These are phyloP conservation scores for Volucella inanis DNA, from an alignment of 2,888 invertebrate genomes.

Conservation along the genomic window DNA sequence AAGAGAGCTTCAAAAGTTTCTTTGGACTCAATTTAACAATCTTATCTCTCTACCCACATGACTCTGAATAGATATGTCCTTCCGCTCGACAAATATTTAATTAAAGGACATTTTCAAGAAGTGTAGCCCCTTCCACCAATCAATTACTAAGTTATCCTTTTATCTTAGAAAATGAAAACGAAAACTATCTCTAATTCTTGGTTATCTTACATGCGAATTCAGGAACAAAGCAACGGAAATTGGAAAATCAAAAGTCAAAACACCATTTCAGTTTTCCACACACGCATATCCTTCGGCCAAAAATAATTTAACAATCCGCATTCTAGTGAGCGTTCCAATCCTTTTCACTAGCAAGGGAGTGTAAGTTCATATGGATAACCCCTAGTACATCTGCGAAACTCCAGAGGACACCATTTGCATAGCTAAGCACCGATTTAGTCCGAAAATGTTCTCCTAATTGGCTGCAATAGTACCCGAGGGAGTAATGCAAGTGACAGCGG, in stretches of 20 bases:
- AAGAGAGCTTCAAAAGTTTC: constrained; percentile 9
- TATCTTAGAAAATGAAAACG: constrained; percentile 51
- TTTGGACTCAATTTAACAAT: background rate
- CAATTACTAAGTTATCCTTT: constrained; percentile 54
- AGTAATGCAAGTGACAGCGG: constrained; percentile 78
- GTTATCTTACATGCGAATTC: no score
- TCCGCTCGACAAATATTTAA: constrained; percentile 61
- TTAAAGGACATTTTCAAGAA: constrained; percentile 58
- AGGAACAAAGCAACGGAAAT: constrained; percentile 59
- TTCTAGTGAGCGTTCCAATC: constrained; percentile 43
- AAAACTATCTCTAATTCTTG: constrained; percentile 18
- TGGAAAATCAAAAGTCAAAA: constrained; percentile 58
- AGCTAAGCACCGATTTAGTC: constrained; percentile 78
- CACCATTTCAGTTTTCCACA: constrained; percentile 21
- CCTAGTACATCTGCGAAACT: constrained; percentile 53
- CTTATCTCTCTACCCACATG: constrained; percentile 36
- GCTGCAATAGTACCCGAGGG: constrained; percentile 83
- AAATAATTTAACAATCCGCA: constrained; percentile 68
- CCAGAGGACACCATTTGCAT: constrained; percentile 80
- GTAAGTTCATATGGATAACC: constrained; percentile 62
- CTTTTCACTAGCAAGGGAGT: constrained; percentile 1
- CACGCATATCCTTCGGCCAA: constrained; percentile 49
- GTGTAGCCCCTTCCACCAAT: constrained; percentile 52
- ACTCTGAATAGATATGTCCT: constrained; percentile 38
- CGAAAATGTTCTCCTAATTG: constrained; percentile 81